Evolutionary conservation across 2,888 invertebrate species (phyloP), one percentile per base, ranked within the genome.

Genomic region (Eristalinus aeneus): DNA sequence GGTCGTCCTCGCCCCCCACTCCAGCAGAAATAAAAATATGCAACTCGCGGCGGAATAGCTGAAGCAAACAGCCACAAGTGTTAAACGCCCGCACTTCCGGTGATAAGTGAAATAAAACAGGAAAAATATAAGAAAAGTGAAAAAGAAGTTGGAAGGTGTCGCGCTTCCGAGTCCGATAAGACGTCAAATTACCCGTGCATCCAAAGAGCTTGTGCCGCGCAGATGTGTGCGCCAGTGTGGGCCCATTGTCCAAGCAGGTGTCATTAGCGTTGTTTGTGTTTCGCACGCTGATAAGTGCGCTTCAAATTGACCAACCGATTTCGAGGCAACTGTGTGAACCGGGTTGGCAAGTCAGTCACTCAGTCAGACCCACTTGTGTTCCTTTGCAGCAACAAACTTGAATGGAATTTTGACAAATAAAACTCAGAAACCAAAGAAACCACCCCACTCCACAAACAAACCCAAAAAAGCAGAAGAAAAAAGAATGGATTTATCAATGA

Each of bases 401-500:
- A 85, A 80, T 85, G 76, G 80, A 76, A 80, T 76, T 73, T 58
- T 81, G 46, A 73, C 31, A 12, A 58, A 11, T 39, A 27, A 46
- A 22, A 65, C n/a, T 56, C 53, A 27, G 46, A 69, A 46, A 61
- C 5, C 12, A 77, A 53, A 58, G 39, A 46, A 16, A 46, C 46
- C n/a, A 27, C 27, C 46, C 46, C n/a, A 16, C 1, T 12, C 39
- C 39, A 2, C 0, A 31, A 11, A 68, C 31, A 8, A 12, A 34
- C 22, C 67, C 34, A 61, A 10, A 2, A 32, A 10, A 20, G 16
- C 20, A 46, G 23, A 23, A 56, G 5, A 3, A 27, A 27, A 60
- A 60, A 74, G 23, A 61, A 86, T 78, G 86, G 86, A 86, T 86
- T 86, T 86, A 82, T 86, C 86, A 86, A 86, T 86, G 82, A 86